phyloP scores from a whole-genome alignment of 2,113 vertebrate genomes.

The Taurulus bubalis region DNA sequence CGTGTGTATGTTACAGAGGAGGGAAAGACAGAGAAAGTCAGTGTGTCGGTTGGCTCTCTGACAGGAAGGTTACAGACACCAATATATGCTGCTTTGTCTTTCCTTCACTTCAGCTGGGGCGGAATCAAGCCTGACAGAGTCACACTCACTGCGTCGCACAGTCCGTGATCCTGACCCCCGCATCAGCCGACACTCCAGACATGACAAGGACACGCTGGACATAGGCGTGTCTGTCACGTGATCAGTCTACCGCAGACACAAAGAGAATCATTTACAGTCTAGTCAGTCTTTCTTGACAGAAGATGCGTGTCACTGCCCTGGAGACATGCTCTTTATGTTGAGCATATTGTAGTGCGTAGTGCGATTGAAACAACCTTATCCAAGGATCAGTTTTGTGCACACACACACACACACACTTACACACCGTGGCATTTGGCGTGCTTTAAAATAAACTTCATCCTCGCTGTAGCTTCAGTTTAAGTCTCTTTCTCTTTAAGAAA shows the following conservation, averaged over 20 bases:
- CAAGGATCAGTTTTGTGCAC: background rate
- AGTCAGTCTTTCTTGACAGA: background rate
- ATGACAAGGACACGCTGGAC: background rate
- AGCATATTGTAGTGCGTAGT: background rate
- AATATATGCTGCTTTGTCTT: constrained; percentile 12
- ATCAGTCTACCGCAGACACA: background rate
- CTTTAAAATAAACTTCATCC: background rate
- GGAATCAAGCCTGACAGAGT: too few species aligned
- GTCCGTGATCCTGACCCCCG: background rate
- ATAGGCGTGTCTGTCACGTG: background rate
- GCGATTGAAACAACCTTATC: background rate
- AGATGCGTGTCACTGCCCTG: background rate
- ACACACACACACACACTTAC: background rate
- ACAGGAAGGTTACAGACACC: constrained; percentile 30
- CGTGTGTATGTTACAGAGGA: constrained; percentile 6
- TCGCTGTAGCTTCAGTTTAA: background rate
- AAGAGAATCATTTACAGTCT: background rate
- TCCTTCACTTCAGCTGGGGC: background rate
- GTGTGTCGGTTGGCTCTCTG: constrained; percentile 9
- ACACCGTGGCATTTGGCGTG: constrained; percentile 11
- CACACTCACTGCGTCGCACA: background rate
- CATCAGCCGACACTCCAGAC: background rate
- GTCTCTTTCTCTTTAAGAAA: background rate
- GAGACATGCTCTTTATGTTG: background rate
- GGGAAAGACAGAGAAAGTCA: constrained; percentile 29